Evolutionary conservation across 2,797 vertebrate genomes (phyloP).

Genomic region (Phylloscopus collybita): DNA sequence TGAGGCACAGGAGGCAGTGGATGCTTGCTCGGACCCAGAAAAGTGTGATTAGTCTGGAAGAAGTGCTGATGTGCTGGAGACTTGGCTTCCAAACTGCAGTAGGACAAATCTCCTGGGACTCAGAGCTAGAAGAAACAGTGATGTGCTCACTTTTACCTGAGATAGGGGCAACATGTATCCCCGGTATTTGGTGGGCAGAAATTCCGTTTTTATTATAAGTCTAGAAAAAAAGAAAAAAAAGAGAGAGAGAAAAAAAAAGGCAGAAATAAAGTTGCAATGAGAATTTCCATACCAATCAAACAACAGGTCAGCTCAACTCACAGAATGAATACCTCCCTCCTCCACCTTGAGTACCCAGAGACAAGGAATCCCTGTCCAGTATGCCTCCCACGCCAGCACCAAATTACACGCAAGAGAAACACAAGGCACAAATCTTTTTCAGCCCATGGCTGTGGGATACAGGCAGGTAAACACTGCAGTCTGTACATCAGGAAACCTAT

Average conservation of each 20-base stretch:
- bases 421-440: background rate
- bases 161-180: slow-evolving; percentile 88
- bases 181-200: slow-evolving; percentile 89
- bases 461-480: background rate
- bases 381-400: background rate
- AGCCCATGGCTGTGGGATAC: background rate
- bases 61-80: background rate
- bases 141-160: slow-evolving; percentile 75
- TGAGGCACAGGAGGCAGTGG: background rate
- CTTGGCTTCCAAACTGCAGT: background rate
- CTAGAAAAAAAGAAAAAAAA: slow-evolving; percentile 51
- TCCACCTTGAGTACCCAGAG: background rate
- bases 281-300: background rate
- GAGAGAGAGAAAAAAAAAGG: background rate
- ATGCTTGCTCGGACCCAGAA: accelerated
- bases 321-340: background rate
- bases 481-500: background rate
- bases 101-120: background rate
- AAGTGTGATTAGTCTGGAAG: background rate
- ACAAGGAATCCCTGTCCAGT: background rate
- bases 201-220: slow-evolving; percentile 93
- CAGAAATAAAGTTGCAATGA: background rate
- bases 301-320: background rate
- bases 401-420: background rate
- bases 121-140: background rate